Percentiles rank a stretch among this genome's conserved stretches.
phyloP scores from a whole-genome alignment of 2,888 invertebrate genomes.

The Leptinotarsa haldemani region DNA sequence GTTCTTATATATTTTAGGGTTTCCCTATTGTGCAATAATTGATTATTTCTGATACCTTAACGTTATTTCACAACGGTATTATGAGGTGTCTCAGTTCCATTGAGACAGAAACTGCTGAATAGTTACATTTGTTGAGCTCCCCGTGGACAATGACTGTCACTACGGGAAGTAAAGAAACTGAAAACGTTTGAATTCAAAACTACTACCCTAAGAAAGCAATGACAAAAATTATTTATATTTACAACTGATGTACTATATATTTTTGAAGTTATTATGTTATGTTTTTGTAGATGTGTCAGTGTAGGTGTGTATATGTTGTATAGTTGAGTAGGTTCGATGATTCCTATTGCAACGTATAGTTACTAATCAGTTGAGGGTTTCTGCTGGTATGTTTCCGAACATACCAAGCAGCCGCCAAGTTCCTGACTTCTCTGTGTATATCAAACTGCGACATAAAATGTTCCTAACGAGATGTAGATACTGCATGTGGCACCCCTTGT shows the following conservation, averaged over 20 bases:
- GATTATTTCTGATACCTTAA: neutral
- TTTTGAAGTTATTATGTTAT: slow-evolving; percentile 63
- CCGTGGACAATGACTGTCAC: neutral
- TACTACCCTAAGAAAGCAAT: slow-evolving; percentile 31
- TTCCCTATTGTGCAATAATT: slow-evolving; percentile 15
- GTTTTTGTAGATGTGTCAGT: slow-evolving; percentile 64
- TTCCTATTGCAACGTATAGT: slow-evolving; percentile 69
- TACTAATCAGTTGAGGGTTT: slow-evolving; percentile 59
- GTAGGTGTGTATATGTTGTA: slow-evolving; percentile 65
- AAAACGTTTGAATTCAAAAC: slow-evolving; percentile 12
- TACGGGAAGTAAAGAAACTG: neutral
- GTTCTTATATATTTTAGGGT: neutral
- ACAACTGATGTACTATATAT: slow-evolving; percentile 62
- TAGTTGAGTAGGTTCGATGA: slow-evolving; percentile 66
- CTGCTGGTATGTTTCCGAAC: slow-evolving; percentile 46
- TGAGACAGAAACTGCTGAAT: neutral
- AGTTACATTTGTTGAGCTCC: neutral
- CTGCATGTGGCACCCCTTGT: slow-evolving; percentile 64
- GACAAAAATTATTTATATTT: slow-evolving; percentile 31
- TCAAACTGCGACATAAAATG: slow-evolving; percentile 65
- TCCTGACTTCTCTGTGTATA: slow-evolving; percentile 63
- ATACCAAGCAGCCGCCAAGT: slow-evolving; percentile 54
- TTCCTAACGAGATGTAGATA: slow-evolving; percentile 67
- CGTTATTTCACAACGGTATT: neutral
- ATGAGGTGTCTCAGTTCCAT: neutral